Evolutionary conservation across 2,888 invertebrate species (phyloP).

Genomic region (Troides oblongomaculatus): DNA sequence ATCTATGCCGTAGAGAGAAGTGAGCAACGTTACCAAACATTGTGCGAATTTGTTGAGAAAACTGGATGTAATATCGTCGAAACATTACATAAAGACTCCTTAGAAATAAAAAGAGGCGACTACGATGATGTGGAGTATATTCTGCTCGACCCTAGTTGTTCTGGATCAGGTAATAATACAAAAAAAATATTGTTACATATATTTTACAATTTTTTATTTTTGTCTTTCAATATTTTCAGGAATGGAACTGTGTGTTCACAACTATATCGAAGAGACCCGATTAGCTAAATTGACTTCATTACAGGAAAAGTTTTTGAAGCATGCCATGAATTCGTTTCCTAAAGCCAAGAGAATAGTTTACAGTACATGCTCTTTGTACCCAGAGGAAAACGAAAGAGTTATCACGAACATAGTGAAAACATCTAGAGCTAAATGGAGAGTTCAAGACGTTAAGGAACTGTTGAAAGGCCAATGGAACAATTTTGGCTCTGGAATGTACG

Average conservation of each 20-base stretch:
- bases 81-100: constrained; percentile 85
- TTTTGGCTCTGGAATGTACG: constrained; percentile 83
- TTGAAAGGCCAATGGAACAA: constrained; percentile 84
- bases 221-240: constrained; percentile 44
- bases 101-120: constrained; percentile 81
- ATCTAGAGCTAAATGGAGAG: constrained; percentile 78
- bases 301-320: constrained; percentile 90
- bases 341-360: constrained; percentile 92
- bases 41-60: constrained; percentile 82
- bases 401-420: constrained; percentile 84
- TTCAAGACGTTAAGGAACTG: constrained; percentile 81
- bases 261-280: constrained; percentile 73
- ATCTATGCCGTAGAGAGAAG: constrained; percentile 92
- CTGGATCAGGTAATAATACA: constrained; percentile 90
- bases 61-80: constrained; percentile 85
- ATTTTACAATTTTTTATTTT: neutral
- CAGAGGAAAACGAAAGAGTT: constrained; percentile 96
- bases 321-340: constrained; percentile 92
- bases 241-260: constrained; percentile 69
- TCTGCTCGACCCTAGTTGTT: constrained; percentile 98
- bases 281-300: constrained; percentile 85
- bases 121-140: constrained; percentile 90
- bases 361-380: constrained; percentile 95
- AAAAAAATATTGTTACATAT: neutral
- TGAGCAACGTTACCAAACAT: constrained; percentile 80